Percentiles rank a stretch among this genome's conserved stretches.
Evolutionary conservation across 2,888 invertebrate genomes (phyloP).

Genomic region (Drosophila mettleri): DNA sequence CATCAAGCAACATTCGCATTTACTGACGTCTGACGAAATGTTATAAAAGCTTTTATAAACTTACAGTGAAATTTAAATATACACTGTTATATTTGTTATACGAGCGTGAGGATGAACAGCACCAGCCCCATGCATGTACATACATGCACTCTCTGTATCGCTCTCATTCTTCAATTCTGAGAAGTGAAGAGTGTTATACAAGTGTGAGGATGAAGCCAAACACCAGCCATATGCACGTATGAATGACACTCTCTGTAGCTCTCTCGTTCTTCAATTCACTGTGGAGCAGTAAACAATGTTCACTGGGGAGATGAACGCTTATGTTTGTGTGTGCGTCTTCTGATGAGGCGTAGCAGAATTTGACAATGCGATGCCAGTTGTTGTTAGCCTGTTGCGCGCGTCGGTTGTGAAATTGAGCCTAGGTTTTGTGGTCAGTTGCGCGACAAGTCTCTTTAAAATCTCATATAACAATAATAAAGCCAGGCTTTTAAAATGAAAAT

Average conservation of each 20-base stretch:
- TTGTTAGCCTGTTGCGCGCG: conserved; percentile 31
- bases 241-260: not conserved
- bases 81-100: conserved; percentile 18
- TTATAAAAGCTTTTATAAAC: not conserved
- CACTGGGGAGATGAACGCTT: conserved; percentile 23
- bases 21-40: conserved; percentile 10
- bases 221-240: not conserved
- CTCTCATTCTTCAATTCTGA: not conserved
- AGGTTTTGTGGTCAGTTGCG: too few relatives aligned
- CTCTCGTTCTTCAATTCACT: not conserved
- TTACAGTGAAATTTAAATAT: conserved; percentile 6
- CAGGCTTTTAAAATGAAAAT: conserved; percentile 62
- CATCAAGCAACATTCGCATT: conserved; percentile 2
- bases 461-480: conserved; percentile 10
- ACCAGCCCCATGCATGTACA: not conserved
- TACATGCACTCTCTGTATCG: not conserved
- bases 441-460: not conserved
- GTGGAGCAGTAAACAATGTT: conserved; percentile 2
- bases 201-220: not conserved
- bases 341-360: not conserved
- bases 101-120: not conserved
- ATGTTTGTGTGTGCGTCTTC: not conserved
- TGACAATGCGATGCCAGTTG: conserved; percentile 33
- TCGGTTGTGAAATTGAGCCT: conserved; percentile 13
- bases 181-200: too few relatives aligned